phyloP scores from a whole-genome alignment of 2,113 vertebrate species.

The Gobio gobio region DNA sequence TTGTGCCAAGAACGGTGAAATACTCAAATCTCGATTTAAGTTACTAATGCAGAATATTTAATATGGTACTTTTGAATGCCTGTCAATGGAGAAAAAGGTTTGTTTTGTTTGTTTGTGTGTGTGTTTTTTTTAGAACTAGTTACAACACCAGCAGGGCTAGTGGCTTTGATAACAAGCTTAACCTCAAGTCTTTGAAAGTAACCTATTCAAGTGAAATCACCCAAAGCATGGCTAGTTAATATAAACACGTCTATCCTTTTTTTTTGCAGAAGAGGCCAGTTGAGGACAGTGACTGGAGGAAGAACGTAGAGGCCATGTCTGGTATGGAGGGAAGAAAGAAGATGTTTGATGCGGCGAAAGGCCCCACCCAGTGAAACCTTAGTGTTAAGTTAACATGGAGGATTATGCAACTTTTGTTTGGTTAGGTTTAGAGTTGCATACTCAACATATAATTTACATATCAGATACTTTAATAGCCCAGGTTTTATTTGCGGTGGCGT shows the following conservation, averaged over 20 bases:
- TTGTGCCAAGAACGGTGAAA: not conserved
- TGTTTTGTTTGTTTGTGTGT: no score
- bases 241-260: not conserved
- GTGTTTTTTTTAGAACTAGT: not conserved
- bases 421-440: not conserved
- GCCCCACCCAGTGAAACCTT: constrained; percentile 57
- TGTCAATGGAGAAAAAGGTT: not conserved
- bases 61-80: not conserved
- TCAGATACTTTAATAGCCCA: not conserved
- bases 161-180: no score
- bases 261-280: constrained; percentile 81
- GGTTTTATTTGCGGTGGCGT: not conserved
- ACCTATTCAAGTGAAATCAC: not conserved
- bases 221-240: not conserved
- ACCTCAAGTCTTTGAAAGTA: not conserved
- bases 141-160: not conserved
- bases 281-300: constrained; percentile 94
- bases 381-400: not conserved
- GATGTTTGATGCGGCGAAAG: constrained; percentile 83
- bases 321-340: constrained; percentile 97
- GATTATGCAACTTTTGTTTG: not conserved
- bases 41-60: no score
- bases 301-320: constrained; percentile 93
- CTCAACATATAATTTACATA: constrained; percentile 1
- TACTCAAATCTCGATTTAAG: no score